phyloP scores from a whole-genome alignment of 2,888 invertebrate genomes.

The Acleris cristana region DNA sequence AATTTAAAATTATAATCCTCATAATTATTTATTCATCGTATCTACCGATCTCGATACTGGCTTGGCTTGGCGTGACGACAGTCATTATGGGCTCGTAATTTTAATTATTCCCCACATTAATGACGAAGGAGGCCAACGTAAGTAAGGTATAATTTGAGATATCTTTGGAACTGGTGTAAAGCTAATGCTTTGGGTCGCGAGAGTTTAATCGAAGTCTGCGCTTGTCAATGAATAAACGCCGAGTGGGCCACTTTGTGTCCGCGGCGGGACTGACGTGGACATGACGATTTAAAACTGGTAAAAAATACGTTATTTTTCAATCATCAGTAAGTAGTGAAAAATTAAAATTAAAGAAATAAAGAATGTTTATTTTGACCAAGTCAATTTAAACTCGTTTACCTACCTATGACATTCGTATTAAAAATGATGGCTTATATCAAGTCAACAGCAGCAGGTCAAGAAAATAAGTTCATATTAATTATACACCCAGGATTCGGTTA shows the following conservation, averaged over 20 bases:
- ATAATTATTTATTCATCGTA: conserved; percentile 21
- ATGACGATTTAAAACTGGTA: neutral
- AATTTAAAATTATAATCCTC: conserved; percentile 3
- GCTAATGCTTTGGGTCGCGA: conserved; percentile 68
- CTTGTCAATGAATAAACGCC: conserved; percentile 80
- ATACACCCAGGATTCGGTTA: no score
- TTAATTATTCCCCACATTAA: conserved; percentile 52
- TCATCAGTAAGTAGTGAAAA: no score
- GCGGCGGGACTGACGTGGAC: conserved; percentile 56
- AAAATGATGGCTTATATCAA: no score
- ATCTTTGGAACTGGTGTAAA: conserved; percentile 60
- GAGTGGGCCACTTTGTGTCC: conserved; percentile 61
- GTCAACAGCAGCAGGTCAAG: no score
- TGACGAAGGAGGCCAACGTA: conserved; percentile 41
- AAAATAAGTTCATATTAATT: no score
- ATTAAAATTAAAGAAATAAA: no score
- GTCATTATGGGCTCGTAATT: conserved; percentile 42
- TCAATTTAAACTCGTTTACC: no score
- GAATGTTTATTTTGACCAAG: no score
- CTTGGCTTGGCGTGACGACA: conserved; percentile 41
- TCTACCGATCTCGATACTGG: conserved; percentile 34
- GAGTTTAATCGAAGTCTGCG: conserved; percentile 75
- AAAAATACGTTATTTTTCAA: no score
- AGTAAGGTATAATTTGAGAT: conserved; percentile 41
- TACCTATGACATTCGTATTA: no score